Conservation (phyloP, 2,888 invertebrate species). For the Drosophila borborema region DNA sequence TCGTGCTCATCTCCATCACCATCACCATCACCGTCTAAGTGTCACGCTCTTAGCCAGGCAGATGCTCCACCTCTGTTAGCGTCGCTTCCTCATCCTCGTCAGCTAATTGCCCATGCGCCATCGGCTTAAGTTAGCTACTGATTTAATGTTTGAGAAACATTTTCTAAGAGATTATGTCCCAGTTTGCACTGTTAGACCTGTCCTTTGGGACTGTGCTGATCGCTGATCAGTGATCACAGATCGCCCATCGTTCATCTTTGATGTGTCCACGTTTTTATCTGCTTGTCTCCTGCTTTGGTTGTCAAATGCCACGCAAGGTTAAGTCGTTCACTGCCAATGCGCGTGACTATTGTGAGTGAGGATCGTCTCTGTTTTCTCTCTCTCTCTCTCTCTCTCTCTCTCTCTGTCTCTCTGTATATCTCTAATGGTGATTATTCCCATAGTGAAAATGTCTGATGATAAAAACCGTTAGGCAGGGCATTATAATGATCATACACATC, state of each 20-base stretch:
- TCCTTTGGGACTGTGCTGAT: slow-evolving; percentile 42
- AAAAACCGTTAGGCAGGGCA: slow-evolving; percentile 42
- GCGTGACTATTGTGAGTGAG: slow-evolving; percentile 42
- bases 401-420: slow-evolving; percentile 26
- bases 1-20: slow-evolving; percentile 63
- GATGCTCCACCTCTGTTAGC: slow-evolving; percentile 14
- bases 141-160: slow-evolving; percentile 32
- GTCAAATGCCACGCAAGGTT: slow-evolving; percentile 62
- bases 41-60: slow-evolving; percentile 45
- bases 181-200: slow-evolving; percentile 13
- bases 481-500: slow-evolving; percentile 49
- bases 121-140: slow-evolving; percentile 55
- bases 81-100: slow-evolving; percentile 41
- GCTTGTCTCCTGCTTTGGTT: slow-evolving; percentile 38
- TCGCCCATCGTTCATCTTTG: slow-evolving; percentile 32
- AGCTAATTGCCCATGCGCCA: slow-evolving; percentile 66
- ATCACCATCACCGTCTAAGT: slow-evolving; percentile 27
- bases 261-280: slow-evolving; percentile 60
- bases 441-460: slow-evolving; percentile 43
- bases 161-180: slow-evolving; percentile 31
- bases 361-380: too few species aligned
- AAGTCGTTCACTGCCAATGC: slow-evolving; percentile 53
- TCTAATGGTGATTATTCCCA: slow-evolving; percentile 70
- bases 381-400: background rate
- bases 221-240: slow-evolving; percentile 40